Percentiles rank a stretch among this genome's conserved stretches.
phyloP scores from a whole-genome alignment of 1,140 invertebrate species.

The Bombus superbus region DNA sequence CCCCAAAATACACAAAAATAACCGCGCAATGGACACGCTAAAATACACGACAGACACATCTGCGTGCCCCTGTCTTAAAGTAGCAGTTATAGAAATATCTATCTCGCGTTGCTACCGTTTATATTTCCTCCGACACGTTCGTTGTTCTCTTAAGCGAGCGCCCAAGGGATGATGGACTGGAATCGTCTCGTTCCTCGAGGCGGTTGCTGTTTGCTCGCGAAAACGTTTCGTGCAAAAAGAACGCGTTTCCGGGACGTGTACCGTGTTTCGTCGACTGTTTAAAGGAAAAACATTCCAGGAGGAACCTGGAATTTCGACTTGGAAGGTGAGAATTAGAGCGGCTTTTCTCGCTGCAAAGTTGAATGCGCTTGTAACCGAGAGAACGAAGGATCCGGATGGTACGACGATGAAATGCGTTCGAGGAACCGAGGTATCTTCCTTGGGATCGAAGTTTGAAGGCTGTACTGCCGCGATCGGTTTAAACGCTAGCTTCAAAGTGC shows the following conservation, averaged over 20 bases:
- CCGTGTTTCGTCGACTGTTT: not conserved
- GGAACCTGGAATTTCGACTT: not conserved
- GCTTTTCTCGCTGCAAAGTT: not conserved
- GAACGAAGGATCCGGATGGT: not conserved
- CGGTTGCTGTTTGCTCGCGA: not conserved
- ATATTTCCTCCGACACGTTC: not conserved
- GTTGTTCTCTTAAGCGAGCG: constrained; percentile 14
- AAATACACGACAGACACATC: not conserved
- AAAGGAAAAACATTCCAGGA: not conserved
- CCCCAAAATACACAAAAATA: not conserved
- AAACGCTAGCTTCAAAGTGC: no score
- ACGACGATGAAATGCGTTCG: not conserved
- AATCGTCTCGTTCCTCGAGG: not conserved
- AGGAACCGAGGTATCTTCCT: not conserved
- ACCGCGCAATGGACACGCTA: not conserved
- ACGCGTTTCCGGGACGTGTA: not conserved
- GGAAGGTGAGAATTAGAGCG: not conserved
- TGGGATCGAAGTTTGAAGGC: not conserved
- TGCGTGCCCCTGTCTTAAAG: not conserved
- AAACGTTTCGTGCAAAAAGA: not conserved
- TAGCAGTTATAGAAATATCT: not conserved
- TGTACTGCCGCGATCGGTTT: no score
- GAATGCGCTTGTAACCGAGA: no score
- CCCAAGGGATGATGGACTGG: not conserved
- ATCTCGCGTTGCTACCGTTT: not conserved